Conservation (phyloP, 2,797 vertebrate genomes). For the Iguana delicatissima region DNA sequence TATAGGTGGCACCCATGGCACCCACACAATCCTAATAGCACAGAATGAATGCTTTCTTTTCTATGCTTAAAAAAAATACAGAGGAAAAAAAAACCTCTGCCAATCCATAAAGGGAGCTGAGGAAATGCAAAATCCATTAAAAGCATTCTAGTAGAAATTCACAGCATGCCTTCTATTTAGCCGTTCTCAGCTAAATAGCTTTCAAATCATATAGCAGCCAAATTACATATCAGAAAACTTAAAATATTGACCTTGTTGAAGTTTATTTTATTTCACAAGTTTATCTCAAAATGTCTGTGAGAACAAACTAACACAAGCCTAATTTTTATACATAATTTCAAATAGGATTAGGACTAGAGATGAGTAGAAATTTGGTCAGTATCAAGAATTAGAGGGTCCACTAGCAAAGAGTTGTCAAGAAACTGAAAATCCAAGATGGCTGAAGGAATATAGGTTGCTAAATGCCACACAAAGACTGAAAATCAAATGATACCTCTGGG, state of each 20-base stretch:
- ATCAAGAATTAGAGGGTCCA: neutral
- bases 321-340: conserved; percentile 2
- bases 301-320: conserved; percentile 1
- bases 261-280: conserved; percentile 52
- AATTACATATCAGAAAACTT: conserved; percentile 65
- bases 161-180: conserved; percentile 57
- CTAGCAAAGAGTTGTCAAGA: neutral
- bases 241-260: conserved; percentile 64
- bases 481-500: neutral
- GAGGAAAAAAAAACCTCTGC: neutral
- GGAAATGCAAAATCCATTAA: conserved; percentile 69
- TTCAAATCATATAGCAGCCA: conserved; percentile 53
- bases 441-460: neutral
- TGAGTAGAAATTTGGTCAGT: neutral
- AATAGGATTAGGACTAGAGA: neutral
- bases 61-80: conserved; percentile 51
- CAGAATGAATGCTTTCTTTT: conserved; percentile 56
- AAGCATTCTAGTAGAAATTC: conserved; percentile 60
- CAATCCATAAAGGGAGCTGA: conserved; percentile 31
- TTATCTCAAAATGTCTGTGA: conserved; percentile 45
- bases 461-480: neutral
- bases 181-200: conserved; percentile 44
- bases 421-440: neutral
- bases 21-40: conserved; percentile 59
- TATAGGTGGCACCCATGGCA: conserved; percentile 49